Evolutionary conservation across 2,113 vertebrate genomes (phyloP).

Genomic region (Hirundichthys speculiger): DNA sequence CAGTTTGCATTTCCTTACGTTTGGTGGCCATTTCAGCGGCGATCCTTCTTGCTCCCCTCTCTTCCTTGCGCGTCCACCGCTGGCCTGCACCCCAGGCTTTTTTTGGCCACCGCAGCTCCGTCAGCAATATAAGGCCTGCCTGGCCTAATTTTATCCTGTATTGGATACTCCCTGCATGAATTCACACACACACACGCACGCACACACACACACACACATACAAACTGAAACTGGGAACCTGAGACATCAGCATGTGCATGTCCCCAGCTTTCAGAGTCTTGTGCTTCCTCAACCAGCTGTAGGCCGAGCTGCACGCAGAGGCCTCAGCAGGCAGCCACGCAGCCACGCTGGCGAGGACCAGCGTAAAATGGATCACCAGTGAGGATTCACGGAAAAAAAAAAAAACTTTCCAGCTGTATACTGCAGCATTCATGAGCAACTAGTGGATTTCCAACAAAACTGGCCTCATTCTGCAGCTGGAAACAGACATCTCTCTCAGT

Average conservation of each 20-base stretch:
- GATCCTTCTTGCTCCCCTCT: constrained; percentile 57
- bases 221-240: constrained; percentile 63
- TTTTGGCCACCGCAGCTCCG: constrained; percentile 78
- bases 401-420: neutral
- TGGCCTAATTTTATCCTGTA: constrained; percentile 84
- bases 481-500: too few relatives aligned
- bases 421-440: constrained; percentile 5
- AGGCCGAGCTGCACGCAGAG: constrained; percentile 24
- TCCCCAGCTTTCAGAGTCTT: constrained; percentile 51
- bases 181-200: constrained; percentile 53
- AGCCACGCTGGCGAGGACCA: neutral
- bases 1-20: constrained; percentile 73
- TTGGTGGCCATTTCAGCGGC: constrained; percentile 78
- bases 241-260: constrained; percentile 73
- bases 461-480: too few relatives aligned
- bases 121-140: constrained; percentile 79
- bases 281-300: constrained; percentile 42
- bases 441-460: too few relatives aligned
- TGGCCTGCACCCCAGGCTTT: constrained; percentile 70
- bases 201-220: constrained; percentile 41
- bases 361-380: constrained; percentile 11
- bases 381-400: constrained; percentile 1
- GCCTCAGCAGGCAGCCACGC: constrained; percentile 8
- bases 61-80: constrained; percentile 54
- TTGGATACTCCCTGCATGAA: constrained; percentile 77